Conservation (phyloP, 2,888 invertebrate species). For the Venustoraphidia nigricollis region DNA sequence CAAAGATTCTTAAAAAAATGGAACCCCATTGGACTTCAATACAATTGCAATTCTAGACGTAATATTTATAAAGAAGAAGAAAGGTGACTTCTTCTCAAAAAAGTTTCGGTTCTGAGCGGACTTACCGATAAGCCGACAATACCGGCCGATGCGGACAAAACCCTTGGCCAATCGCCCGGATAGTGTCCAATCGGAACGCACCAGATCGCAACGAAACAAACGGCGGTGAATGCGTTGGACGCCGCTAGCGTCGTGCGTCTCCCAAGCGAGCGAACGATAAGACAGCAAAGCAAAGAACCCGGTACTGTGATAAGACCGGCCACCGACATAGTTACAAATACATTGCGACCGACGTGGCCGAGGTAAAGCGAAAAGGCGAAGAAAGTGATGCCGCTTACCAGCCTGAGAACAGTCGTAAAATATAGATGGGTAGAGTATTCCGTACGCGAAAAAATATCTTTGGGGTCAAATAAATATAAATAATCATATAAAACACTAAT, state of each 20-base stretch:
- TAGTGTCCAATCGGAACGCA: conserved; percentile 30
- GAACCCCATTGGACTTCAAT: no score
- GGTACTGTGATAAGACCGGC: conserved; percentile 37
- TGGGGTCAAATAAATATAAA: no score
- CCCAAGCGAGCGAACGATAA: conserved; percentile 32
- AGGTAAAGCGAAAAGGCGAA: conserved; percentile 43
- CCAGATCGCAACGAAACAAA: conserved; percentile 34
- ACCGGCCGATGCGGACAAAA: conserved; percentile 43
- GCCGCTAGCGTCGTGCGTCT: conserved; percentile 32
- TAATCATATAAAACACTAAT: no score
- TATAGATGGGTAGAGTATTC: background rate
- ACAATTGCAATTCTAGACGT: no score
- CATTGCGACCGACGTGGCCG: conserved; percentile 34
- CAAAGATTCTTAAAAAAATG: no score
- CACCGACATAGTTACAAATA: conserved; percentile 35
- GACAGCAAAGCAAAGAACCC: conserved; percentile 36
- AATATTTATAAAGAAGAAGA: no score
- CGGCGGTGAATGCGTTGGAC: conserved; percentile 31
- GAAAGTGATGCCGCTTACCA: conserved; percentile 38
- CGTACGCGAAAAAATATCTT: background rate
- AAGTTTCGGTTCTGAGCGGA: conserved; percentile 4
- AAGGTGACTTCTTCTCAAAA: no score
- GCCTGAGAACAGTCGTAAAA: conserved; percentile 25
- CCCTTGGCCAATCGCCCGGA: conserved; percentile 35
- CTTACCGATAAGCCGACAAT: conserved; percentile 49